Base-by-base conservation (phyloP, 2,888 invertebrate species). In the Abscondita cerata region DNA sequence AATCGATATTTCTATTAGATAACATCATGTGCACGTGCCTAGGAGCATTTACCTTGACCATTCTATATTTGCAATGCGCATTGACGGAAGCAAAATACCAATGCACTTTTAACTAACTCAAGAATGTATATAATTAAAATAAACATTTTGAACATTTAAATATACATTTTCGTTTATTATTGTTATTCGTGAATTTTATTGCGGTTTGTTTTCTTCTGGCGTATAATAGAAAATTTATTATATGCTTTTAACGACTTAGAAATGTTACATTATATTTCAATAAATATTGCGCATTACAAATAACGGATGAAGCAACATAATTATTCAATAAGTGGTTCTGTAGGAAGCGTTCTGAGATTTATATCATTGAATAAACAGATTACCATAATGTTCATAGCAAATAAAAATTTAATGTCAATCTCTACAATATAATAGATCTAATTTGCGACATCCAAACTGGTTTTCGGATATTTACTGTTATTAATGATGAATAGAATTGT, bases 21-120 rank as follows among this genome's bases (percentile, higher is more conserved):
- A 59, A 59, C 63, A 64, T 65, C 72, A 70, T 70, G 58, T 62
- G 59, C 72, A 70, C 72, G 70, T 70, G 70, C 66, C 69, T 63
- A 57, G 64, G 68, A 70, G 70, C 70, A 67, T 68, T 61, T 66
- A 71, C 71, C 71, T 69, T 69, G 61, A 47, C 64, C 69, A 70
- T 64, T 69, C 70, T 67, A 70, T 68, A 71, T 74, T 71, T 70
- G 70, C 68, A 70, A 61, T 60, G 71, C 69, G 72, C 70, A 73
- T 69, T 72, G 68, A 72, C 73, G 73, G 73, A 74, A 73, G 71
- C 68, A 71, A 59, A 56, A 62, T 54, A 66, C 54, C 54, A 47
- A 38, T 47, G 19, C 33, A 46, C 18, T 55, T 36, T 46, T 52
- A 56, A 53, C 48, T 13, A 50, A 62, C 52, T 53, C 56, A 60